Percentiles rank a stretch among this genome's conserved stretches.
These are phyloP conservation scores for Aphyosemion australe DNA, from an alignment of 2,113 vertebrate species.

Conservation along the genomic window DNA sequence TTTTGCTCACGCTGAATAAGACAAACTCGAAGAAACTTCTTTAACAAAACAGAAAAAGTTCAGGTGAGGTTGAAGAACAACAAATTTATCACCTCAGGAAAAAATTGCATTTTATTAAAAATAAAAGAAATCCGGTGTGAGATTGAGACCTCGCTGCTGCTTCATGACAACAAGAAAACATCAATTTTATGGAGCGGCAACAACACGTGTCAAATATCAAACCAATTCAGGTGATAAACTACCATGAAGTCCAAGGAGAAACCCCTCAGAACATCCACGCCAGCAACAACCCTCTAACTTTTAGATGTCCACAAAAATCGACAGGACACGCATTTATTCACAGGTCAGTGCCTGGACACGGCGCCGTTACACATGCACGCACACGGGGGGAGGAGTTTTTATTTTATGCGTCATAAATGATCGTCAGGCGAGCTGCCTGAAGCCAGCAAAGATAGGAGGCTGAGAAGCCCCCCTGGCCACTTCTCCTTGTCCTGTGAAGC, in stretches of 20 bases:
- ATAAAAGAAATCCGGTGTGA: neutral
- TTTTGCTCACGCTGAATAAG: too few species aligned
- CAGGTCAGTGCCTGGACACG: slow-evolving; percentile 10
- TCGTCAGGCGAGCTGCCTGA: slow-evolving; percentile 47
- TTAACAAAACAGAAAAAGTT: too few species aligned
- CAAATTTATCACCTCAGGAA: too few species aligned
- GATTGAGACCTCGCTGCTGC: slow-evolving; percentile 2
- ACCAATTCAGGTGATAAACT: slow-evolving; percentile 12
- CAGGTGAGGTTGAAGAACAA: too few species aligned
- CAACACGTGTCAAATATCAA: slow-evolving; percentile 6
- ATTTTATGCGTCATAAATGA: slow-evolving; percentile 47
- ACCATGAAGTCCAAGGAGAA: neutral
- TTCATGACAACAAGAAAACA: slow-evolving; percentile 14
- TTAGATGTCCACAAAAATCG: slow-evolving; percentile 5
- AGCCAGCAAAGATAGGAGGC: slow-evolving; percentile 46
- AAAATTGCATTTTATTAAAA: neutral
- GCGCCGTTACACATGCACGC: slow-evolving; percentile 4
- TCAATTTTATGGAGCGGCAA: slow-evolving; percentile 12
- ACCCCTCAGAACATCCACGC: neutral
- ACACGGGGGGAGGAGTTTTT: slow-evolving; percentile 12
- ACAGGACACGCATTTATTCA: slow-evolving; percentile 16
- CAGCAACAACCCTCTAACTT: neutral
- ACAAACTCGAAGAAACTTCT: too few species aligned
- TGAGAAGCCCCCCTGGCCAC: slow-evolving; percentile 36
- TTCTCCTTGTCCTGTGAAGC: slow-evolving; percentile 59